Evolutionary conservation across 2,797 vertebrate genomes (phyloP), one percentile per base, ranked within the genome.

Genomic region (Rhynchonycteris naso): DNA sequence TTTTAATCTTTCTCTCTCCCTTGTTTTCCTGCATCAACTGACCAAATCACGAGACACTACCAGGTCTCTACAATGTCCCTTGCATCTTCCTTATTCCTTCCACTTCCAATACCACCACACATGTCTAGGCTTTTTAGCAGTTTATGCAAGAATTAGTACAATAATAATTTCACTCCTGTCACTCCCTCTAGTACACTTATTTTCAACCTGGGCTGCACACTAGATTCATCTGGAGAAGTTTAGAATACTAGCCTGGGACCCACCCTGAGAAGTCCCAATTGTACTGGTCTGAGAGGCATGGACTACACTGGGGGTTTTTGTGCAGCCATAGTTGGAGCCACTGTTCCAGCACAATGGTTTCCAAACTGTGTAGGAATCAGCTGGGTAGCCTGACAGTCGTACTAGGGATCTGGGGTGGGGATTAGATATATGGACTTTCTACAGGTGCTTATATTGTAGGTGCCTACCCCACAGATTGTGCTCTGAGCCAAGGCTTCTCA

Each of bases 1-100:
- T 81, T 93, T 90, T n/a, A 83, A 76, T 2, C 28, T 56, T 66
- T 69, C 61, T 95, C 38, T 84, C 50, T 95, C 38, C 47, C n/a
- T 68, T 89, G 21, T 76, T 90, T 93, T 78, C 38, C 91, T 38
- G 0, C 81, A 79, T 76, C 38, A 91, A 74, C 22, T 56, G 56
- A 84, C 33, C 58, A 61, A 38, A 71, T 33, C 43, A 88, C 35
- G 13, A 88, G 74, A 94, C 71, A 15, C 72, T 63, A 80, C 47
- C 33, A 78, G 21, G 33, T 92, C 65, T 79, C 90, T 11, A 75
- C 24, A 88, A 63, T 72, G 61, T 71, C 50, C 50, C 28, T 58
- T 88, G 30, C 65, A 68, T 47, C 75, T 38, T 10, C 28, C 21
- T 82, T n/a, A 88, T 56, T 79, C 33, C 90, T 79, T 71, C 24